A percentile compares a stretch with the other conserved stretches of the same genome.
Conservation (phyloP, 2,888 invertebrate species). For the Eristalis pertinax region DNA sequence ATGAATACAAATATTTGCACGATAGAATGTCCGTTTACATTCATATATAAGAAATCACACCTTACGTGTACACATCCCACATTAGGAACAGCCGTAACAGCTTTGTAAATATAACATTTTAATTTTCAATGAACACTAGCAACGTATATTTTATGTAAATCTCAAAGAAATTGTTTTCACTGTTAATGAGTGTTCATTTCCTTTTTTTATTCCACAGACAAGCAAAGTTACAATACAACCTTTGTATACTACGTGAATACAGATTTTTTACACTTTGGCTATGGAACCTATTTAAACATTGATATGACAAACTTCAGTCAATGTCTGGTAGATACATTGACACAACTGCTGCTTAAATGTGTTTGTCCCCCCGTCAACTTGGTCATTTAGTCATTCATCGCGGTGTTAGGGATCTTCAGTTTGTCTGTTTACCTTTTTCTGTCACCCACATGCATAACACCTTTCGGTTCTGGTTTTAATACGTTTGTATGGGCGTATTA, state of each 20-base stretch:
- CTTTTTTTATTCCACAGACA: neutral
- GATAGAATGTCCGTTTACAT: too few relatives aligned
- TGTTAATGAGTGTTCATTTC: neutral
- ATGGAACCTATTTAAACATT: neutral
- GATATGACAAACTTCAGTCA: constrained; percentile 35
- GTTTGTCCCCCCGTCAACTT: constrained; percentile 57
- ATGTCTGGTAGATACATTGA: constrained; percentile 60
- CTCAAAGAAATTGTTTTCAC: neutral
- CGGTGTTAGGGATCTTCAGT: constrained; percentile 45
- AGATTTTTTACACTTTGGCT: constrained; percentile 41
- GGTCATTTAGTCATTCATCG: constrained; percentile 59
- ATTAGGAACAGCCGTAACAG: neutral
- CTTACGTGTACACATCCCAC: neutral
- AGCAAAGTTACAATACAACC: neutral
- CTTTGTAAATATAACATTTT: neutral
- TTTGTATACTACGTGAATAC: constrained; percentile 13
- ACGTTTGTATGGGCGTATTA: neutral
- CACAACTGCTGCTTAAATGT: constrained; percentile 60
- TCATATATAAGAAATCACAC: neutral
- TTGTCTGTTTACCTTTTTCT: constrained; percentile 60
- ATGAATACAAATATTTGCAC: too few relatives aligned
- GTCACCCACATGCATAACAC: constrained; percentile 9
- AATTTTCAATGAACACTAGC: neutral
- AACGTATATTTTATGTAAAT: neutral
- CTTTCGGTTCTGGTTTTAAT: constrained; percentile 22